Percentiles rank a stretch among this genome's conserved stretches.
phyloP scores from a whole-genome alignment of 1,140 invertebrate species.

The Chelonus insularis region DNA sequence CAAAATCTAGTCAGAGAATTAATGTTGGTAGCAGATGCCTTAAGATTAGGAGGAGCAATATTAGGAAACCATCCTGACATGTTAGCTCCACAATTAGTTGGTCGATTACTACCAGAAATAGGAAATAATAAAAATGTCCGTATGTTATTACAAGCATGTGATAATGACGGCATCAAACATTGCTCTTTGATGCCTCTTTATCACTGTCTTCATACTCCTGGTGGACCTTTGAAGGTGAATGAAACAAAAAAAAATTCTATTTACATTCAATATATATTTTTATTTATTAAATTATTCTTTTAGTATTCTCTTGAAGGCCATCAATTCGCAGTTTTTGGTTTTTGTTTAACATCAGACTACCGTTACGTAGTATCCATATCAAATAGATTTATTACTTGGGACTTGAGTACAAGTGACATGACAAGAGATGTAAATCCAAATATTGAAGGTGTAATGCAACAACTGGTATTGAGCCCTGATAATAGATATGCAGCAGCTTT shows the following conservation, averaged over 20 bases:
- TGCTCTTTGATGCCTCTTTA: slow-evolving; percentile 90
- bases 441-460: slow-evolving; percentile 94
- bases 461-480: slow-evolving; percentile 89
- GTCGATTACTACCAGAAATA: slow-evolving; percentile 90
- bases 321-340: slow-evolving; percentile 96
- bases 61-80: slow-evolving; percentile 91
- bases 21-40: slow-evolving; percentile 91
- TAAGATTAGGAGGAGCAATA: slow-evolving; percentile 89
- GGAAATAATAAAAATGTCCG: slow-evolving; percentile 80
- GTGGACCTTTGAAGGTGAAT: slow-evolving; percentile 90
- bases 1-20: slow-evolving; percentile 85
- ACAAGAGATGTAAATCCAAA: slow-evolving; percentile 89
- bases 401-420: slow-evolving; percentile 91
- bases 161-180: slow-evolving; percentile 80
- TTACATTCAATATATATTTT: slow-evolving; percentile 5
- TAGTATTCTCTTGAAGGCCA: slow-evolving; percentile 96
- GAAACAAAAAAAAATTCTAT: slow-evolving; percentile 7
- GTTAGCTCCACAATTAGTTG: slow-evolving; percentile 92
- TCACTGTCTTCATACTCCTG: slow-evolving; percentile 95
- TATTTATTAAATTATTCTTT: slow-evolving; percentile 33
- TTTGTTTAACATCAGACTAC: slow-evolving; percentile 88
- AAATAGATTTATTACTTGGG: slow-evolving; percentile 97
- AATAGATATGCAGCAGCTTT: slow-evolving; percentile 95
- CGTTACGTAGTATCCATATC: slow-evolving; percentile 95
- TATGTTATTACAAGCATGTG: slow-evolving; percentile 87